Base-by-base conservation (phyloP, 2,888 invertebrate species). In the Phortica okadai region DNA sequence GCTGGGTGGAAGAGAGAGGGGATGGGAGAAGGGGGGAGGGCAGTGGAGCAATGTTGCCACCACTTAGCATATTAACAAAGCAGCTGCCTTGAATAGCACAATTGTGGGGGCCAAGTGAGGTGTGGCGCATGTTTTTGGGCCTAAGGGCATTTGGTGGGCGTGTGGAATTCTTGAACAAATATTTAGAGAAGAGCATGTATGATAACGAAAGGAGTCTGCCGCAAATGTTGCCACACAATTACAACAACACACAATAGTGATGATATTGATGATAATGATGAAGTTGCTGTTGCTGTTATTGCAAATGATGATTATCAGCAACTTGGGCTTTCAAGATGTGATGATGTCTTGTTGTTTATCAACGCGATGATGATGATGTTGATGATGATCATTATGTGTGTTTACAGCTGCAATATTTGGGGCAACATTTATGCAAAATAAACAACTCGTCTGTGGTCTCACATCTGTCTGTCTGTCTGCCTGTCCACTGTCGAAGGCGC, bases 391-490 rank as follows among this genome's bases (percentile, higher is more conserved):
- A 16, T n/a, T 64, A 80, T 80, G 79, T 84, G 83, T 83, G 83
- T 85, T 85, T 87, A 87, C 88, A 85, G 84, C 86, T 88, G 88
- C 85, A 85, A 86, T 88, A 87, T 87, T 87, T 87, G 86, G 87
- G 87, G 84, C 87, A 87, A 88, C 86, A 87, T 88, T 86, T 87
- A 87, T 87, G 88, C 84, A 88, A 87, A 85, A 87, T 84, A 87
- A 88, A 88, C 88, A 87, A 67, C 33, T 2, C 33, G 33, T 33
- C 33, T 33, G 33, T 33, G 33, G 33, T 33, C 33, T 33, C 33
- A 4, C 33, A 5, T 33, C 33, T 5, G 33, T 33, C 33, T 1
- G 33, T 33, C 33, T 33, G 33, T 33, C 33, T n/a, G n/a, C n/a
- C n/a, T n/a, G n/a, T n/a, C n/a, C n/a, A n/a, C n/a, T 33, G 33